These are phyloP conservation scores for Mongoloraphidia duomilia DNA, from an alignment of 2,888 invertebrate genomes.

Conservation along the genomic window DNA sequence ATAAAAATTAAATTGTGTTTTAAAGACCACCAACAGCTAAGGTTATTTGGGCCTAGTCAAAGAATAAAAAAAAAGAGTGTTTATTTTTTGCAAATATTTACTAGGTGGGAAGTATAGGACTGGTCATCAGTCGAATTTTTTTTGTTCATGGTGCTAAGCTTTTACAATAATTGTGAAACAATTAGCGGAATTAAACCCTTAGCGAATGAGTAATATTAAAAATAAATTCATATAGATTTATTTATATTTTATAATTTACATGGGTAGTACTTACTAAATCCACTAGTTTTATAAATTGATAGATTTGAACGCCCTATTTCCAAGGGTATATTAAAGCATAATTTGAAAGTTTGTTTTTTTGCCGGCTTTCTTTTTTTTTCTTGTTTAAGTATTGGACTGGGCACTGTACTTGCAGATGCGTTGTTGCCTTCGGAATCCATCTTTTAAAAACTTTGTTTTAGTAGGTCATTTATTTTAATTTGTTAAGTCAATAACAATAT, in stretches of 20 bases:
- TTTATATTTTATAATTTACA: not conserved
- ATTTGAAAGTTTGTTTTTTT: slow-evolving; percentile 22
- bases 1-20: no score
- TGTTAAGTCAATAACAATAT: not conserved
- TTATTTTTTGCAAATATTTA: no score
- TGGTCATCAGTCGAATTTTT: no score
- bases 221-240: not conserved
- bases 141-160: no score
- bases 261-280: slow-evolving; percentile 11
- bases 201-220: no score
- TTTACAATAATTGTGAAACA: not conserved
- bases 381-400: slow-evolving; percentile 9
- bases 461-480: not conserved
- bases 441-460: not conserved
- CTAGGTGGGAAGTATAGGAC: no score
- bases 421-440: not conserved
- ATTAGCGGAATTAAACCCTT: no score
- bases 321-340: slow-evolving; percentile 22
- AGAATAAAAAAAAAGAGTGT: no score
- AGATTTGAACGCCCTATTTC: slow-evolving; percentile 16
- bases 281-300: slow-evolving; percentile 13
- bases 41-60: no score
- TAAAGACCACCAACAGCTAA: no score
- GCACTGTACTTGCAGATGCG: not conserved
- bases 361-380: slow-evolving; percentile 8